Conservation (phyloP, 64 coral and sea anemone genomes). For the Stichodactyla helianthus region DNA sequence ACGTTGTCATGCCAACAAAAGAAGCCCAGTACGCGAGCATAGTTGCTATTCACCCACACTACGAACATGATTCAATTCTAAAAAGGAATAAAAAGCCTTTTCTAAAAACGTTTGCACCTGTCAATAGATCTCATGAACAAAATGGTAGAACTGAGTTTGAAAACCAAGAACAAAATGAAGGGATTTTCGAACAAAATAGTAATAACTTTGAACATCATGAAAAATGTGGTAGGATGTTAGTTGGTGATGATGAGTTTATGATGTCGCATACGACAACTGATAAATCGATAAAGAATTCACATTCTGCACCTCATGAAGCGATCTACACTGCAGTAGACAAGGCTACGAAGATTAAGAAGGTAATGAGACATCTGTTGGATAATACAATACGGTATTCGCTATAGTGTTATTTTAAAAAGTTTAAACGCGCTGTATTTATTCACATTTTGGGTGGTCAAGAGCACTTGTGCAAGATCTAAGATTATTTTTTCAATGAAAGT, state of each 20-base stretch:
- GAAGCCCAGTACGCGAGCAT: constrained; percentile 17
- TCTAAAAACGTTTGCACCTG: constrained; percentile 8
- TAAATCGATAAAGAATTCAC: neutral
- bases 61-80: neutral
- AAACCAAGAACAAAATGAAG: neutral
- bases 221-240: neutral
- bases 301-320: neutral
- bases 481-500: too few relatives aligned
- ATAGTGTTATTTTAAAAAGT: too few relatives aligned
- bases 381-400: too few relatives aligned
- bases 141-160: neutral
- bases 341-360: neutral
- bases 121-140: neutral
- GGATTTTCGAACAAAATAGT: neutral
- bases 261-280: neutral
- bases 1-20: neutral
- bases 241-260: neutral
- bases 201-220: neutral
- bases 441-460: too few relatives aligned
- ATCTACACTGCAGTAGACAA: neutral
- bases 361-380: neutral
- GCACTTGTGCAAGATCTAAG: too few relatives aligned
- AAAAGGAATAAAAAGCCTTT: neutral
- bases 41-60: neutral
- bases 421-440: too few relatives aligned